These are phyloP conservation scores for Lobophora halterata DNA, from an alignment of 2,888 invertebrate genomes.

Conservation along the genomic window DNA sequence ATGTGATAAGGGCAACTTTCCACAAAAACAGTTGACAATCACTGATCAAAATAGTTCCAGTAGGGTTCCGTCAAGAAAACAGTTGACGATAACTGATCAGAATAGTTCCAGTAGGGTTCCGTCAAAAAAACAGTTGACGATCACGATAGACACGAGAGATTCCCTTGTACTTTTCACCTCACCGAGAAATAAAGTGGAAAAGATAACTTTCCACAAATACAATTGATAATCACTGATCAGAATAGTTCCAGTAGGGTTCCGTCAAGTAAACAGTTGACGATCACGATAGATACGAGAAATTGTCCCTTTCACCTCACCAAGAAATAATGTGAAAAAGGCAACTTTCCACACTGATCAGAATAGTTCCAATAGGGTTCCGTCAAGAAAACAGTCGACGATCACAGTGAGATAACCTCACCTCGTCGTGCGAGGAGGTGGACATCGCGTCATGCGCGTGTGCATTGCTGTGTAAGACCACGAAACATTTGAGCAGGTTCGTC, in stretches of 20 bases:
- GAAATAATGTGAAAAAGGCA: too few species aligned
- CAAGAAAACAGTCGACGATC: slow-evolving; percentile 15
- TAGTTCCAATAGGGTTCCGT: slow-evolving; percentile 1
- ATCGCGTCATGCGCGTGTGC: slow-evolving; percentile 41
- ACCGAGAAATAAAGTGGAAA: slow-evolving; percentile 6
- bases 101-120: background rate
- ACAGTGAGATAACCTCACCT: slow-evolving; percentile 40
- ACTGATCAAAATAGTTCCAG: background rate
- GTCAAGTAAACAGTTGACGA: too few species aligned
- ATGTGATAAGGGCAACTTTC: too few species aligned
- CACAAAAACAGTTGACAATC: slow-evolving; percentile 4
- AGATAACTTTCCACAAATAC: background rate
- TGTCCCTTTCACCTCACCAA: too few species aligned
- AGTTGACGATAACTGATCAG: background rate
- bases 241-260: too few species aligned
- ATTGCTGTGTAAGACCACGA: slow-evolving; percentile 45
- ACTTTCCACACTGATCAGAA: background rate
- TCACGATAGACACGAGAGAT: slow-evolving; percentile 5
- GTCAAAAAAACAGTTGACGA: slow-evolving; percentile 5
- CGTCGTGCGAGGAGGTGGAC: slow-evolving; percentile 48
- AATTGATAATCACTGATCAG: too few species aligned
- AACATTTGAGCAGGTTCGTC: slow-evolving; percentile 51
- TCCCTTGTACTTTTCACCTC: too few species aligned
- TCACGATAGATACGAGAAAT: too few species aligned
- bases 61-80: slow-evolving; percentile 1